A percentile compares a stretch with the other conserved stretches of the same genome.
Evolutionary conservation across 2,888 invertebrate species (phyloP).

Genomic region (Eupithecia inturbata): DNA sequence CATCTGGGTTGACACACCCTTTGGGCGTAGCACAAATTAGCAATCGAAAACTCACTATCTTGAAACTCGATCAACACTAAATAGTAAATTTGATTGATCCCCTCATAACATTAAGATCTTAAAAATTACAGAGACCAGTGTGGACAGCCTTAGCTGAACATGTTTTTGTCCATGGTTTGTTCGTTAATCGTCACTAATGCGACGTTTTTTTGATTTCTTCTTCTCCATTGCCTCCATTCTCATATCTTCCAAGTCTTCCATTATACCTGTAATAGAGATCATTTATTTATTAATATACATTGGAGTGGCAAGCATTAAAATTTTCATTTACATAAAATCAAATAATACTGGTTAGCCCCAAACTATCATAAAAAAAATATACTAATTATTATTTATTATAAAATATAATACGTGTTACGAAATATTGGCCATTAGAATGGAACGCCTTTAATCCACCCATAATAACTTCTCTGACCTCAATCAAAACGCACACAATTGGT

Average conservation of each 20-base stretch:
- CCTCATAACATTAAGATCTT: background rate
- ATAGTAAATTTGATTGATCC: background rate
- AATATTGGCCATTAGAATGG: too few species aligned
- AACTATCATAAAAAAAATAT: too few species aligned
- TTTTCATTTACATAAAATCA: too few species aligned
- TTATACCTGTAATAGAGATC: constrained; percentile 84
- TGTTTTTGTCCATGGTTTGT: constrained; percentile 19
- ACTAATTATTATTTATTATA: too few species aligned
- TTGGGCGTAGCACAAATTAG: too few species aligned
- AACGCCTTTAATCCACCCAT: too few species aligned
- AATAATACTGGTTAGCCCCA: too few species aligned
- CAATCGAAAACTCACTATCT: background rate
- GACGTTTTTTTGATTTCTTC: constrained; percentile 84
- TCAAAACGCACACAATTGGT: too few species aligned
- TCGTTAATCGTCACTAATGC: constrained; percentile 69
- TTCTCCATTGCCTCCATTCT: constrained; percentile 92
- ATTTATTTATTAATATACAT: background rate
- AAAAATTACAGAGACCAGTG: constrained; percentile 17
- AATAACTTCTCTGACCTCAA: too few species aligned
- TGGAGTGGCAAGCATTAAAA: background rate
- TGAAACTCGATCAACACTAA: background rate
- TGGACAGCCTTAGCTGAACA: constrained; percentile 3
- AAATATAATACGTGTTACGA: too few species aligned
- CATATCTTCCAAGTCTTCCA: constrained; percentile 97
- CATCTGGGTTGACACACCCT: background rate